These are phyloP conservation scores for Trachelus iudaicus DNA, from an alignment of 2,888 invertebrate genomes.

Conservation along the genomic window DNA sequence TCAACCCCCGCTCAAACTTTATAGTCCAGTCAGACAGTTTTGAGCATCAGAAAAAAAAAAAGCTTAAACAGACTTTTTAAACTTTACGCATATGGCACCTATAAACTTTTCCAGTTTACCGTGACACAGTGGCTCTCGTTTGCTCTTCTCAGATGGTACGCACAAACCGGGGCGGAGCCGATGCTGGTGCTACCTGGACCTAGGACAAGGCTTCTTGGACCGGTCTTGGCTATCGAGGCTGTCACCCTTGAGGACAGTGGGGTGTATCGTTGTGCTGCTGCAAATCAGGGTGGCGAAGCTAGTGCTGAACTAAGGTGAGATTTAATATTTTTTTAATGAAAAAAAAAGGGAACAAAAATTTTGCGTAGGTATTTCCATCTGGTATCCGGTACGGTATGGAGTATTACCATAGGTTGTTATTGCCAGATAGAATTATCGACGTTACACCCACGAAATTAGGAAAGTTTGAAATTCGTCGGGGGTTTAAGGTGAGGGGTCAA, in stretches of 20 bases:
- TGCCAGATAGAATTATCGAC: background rate
- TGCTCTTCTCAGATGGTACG: conserved; percentile 72
- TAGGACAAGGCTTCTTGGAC: conserved; percentile 74
- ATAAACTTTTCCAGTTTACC: background rate
- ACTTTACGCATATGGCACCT: background rate
- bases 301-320: conserved; percentile 72
- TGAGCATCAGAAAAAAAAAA: background rate
- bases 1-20: background rate
- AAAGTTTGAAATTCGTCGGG: background rate
- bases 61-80: background rate
- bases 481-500: background rate
- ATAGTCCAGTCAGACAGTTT: background rate
- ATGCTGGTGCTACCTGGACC: conserved; percentile 74
- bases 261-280: conserved; percentile 75
- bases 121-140: background rate
- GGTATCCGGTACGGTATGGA: background rate
- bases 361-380: background rate
- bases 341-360: background rate
- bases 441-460: background rate
- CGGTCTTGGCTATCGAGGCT: conserved; percentile 77
- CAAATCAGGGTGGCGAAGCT: conserved; percentile 78
- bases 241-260: conserved; percentile 78
- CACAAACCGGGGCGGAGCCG: conserved; percentile 74
- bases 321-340: background rate
- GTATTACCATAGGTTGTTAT: background rate